Base-by-base conservation (phyloP, 2,888 invertebrate species). In the Pachliopta kotzebuea region DNA sequence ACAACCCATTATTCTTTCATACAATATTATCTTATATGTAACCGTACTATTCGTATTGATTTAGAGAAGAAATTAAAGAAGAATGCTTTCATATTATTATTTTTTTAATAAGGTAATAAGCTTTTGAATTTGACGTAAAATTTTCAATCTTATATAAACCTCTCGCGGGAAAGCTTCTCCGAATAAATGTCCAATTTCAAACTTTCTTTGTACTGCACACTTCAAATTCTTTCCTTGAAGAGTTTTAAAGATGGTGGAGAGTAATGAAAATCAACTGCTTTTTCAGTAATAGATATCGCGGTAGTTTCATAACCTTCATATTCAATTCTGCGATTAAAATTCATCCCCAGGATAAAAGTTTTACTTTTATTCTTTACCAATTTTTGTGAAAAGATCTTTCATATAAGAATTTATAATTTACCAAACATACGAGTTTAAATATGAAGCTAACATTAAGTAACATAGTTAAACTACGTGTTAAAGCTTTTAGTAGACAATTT, bases 141-240 rank as follows among this genome's bases (percentile, higher is more conserved):
- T 64, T 52, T 64, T 52, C 60, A 60, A 64, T 60, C 56, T 56
- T 60, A 56, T 53, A 56, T 60, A 56, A 60, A 60, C 56, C 63
- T 50, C 37, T 56, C 52, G 18, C 56, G 60, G 56, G 42, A 60
- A 60, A 60, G 56, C 64, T 53, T 52, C 53, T 64, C 52, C 52
- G 60, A 56, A 60, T 60, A 64, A 56, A 64, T 60, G 56, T 64
- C 64, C 60, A 56, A 64, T 65, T 65, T 53, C 60, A 65, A 65
- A 61, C 57, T 65, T 65, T 56, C 57, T 61, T 57, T 65, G 57
- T 65, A 65, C 56, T 54, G 57, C 52, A 56, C 57, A 61, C 57
- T 60, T 52, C 37, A 60, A 60, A 42, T 50, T 65, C 56, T 56
- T 56, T 52, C 57, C 60, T 21, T n/a, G 50, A 37, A 57, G 56